Percentiles rank a stretch among this genome's conserved stretches.
Conservation (phyloP, 2,888 invertebrate genomes). For the Acheta domesticus region DNA sequence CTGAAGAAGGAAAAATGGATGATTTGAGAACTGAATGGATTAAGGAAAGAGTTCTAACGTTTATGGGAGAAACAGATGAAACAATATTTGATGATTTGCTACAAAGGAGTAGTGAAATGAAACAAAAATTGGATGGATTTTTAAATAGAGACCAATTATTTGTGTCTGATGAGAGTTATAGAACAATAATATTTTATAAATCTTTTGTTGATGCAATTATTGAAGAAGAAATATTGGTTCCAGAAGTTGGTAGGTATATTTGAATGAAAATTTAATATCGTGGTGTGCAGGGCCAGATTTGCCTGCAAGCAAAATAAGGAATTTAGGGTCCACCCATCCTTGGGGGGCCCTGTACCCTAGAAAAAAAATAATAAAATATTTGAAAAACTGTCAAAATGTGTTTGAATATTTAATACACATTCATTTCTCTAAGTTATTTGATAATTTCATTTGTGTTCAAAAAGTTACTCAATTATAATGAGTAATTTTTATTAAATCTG, state of each 20-base stretch:
- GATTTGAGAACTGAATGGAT: background rate
- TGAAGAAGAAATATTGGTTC: slow-evolving; percentile 9
- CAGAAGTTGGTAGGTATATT: background rate
- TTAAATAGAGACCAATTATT: background rate
- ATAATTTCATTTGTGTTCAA: no score
- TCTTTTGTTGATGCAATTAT: background rate
- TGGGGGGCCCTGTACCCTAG: no score
- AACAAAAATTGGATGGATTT: background rate
- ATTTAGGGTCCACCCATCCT: no score
- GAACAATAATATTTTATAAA: slow-evolving; percentile 6
- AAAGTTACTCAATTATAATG: no score
- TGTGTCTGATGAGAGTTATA: background rate
- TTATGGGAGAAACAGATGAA: background rate
- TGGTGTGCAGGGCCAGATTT: background rate
- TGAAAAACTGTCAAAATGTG: no score
- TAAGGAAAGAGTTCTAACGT: background rate
- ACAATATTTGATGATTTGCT: background rate
- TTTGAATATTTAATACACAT: no score
- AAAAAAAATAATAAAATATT: no score
- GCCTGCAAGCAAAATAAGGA: no score
- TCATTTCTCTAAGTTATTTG: no score
- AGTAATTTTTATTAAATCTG: no score
- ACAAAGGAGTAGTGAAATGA: background rate
- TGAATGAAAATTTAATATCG: background rate
- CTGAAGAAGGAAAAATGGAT: background rate